phyloP scores from a whole-genome alignment of 2,113 vertebrate species.

The Hypanus sabinus region DNA sequence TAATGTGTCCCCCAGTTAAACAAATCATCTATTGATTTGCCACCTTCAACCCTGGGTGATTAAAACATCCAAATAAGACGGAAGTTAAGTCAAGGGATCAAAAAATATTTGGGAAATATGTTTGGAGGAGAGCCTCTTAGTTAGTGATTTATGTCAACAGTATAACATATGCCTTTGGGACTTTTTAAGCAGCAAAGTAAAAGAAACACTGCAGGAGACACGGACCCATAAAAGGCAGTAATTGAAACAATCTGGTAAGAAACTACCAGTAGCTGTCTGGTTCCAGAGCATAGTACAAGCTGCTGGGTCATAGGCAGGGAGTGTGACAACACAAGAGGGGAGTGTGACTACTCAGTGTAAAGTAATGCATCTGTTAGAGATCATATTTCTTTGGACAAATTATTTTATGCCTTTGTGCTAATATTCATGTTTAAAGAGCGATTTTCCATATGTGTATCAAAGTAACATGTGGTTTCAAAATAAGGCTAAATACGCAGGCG shows the following conservation, averaged over 20 bases:
- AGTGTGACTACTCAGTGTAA: conserved; percentile 56
- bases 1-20: conserved; percentile 35
- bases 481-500: conserved; percentile 3
- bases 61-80: conserved; percentile 49
- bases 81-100: conserved; percentile 50
- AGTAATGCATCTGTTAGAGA: conserved; percentile 64
- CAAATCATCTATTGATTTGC: conserved; percentile 50
- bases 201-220: conserved; percentile 54
- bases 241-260: conserved; percentile 59
- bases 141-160: conserved; percentile 40
- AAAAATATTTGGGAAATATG: conserved; percentile 36
- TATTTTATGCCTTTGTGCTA: conserved; percentile 24
- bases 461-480: conserved; percentile 35
- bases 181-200: conserved; percentile 46
- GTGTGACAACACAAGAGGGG: conserved; percentile 47
- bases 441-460: conserved; percentile 35
- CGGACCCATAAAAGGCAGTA: conserved; percentile 47
- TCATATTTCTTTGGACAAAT: conserved; percentile 58
- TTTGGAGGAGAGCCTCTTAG: conserved; percentile 40
- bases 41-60: conserved; percentile 49
- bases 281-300: conserved; percentile 54
- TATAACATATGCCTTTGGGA: conserved; percentile 43
- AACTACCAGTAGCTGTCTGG: conserved; percentile 60
- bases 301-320: conserved; percentile 35
- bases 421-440: conserved; percentile 37